Evolutionary conservation across 2,113 vertebrate species (phyloP).

Genomic region (Tiliqua scincoides): DNA sequence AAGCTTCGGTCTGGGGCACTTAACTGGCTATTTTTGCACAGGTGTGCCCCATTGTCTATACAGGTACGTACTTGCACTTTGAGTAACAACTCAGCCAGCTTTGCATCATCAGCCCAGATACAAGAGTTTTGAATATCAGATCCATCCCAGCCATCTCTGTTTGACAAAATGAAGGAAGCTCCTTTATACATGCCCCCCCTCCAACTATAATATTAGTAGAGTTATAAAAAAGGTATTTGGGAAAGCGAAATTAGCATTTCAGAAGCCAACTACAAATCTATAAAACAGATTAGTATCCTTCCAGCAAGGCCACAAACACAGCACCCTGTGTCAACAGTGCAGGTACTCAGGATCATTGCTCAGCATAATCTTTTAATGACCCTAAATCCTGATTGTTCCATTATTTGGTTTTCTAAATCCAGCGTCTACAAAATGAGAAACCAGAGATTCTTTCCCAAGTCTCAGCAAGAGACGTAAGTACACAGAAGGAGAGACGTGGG

Average conservation of each 20-base stretch:
- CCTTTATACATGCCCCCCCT: neutral
- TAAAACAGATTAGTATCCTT: constrained; percentile 68
- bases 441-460: constrained; percentile 17
- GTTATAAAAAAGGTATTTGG: constrained; percentile 42
- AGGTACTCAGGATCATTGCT: constrained; percentile 51
- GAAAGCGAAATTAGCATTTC: constrained; percentile 64
- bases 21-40: rapidly evolving
- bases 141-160: neutral
- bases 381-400: constrained; percentile 40
- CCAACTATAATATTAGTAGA: constrained; percentile 34
- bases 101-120: rapidly evolving
- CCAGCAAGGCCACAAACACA: constrained; percentile 63
- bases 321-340: constrained; percentile 45
- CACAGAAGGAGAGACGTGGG: neutral
- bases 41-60: rapidly evolving
- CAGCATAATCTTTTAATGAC: constrained; percentile 57
- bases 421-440: constrained; percentile 33
- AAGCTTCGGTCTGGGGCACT: neutral
- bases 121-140: rapidly evolving
- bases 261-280: constrained; percentile 63
- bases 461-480: neutral
- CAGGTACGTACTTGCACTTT: rapidly evolving
- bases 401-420: constrained; percentile 39
- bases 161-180: neutral
- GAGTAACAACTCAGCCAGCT: neutral